phyloP scores from a whole-genome alignment of 1,140 invertebrate species.

The Agrypnia vestita region DNA sequence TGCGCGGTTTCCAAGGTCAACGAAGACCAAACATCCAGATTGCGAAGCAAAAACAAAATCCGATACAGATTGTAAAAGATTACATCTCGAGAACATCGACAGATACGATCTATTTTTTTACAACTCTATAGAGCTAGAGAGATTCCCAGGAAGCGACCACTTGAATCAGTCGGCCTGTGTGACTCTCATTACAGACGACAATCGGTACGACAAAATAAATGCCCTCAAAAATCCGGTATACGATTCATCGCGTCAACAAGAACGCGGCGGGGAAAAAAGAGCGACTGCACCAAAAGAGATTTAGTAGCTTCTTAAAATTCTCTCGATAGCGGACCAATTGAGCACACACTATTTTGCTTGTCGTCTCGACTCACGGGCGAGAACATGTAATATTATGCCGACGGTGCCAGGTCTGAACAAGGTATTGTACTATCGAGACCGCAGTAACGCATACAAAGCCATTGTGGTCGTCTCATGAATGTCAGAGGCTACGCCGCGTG shows the following conservation, averaged over 20 bases:
- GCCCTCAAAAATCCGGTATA: neutral
- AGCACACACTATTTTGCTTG: neutral
- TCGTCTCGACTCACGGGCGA: neutral
- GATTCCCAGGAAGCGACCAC: conserved; percentile 47
- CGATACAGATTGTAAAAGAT: conserved; percentile 18
- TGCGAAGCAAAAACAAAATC: conserved; percentile 18
- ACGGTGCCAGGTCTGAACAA: conserved; percentile 6
- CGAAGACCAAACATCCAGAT: too few relatives aligned
- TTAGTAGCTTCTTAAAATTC: neutral
- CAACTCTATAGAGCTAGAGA: conserved; percentile 10
- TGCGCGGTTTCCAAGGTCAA: too few relatives aligned
- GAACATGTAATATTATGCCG: neutral
- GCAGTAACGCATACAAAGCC: conserved; percentile 22
- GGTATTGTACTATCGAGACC: conserved; percentile 14
- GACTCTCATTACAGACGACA: conserved; percentile 25
- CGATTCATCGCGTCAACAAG: neutral
- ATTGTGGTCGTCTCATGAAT: conserved; percentile 22
- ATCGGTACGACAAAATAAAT: conserved; percentile 9
- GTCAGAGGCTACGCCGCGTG: conserved; percentile 23
- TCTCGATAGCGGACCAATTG: neutral
- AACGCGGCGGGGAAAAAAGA: neutral
- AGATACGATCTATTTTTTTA: neutral
- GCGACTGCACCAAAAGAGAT: conserved; percentile 1
- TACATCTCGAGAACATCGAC: neutral
- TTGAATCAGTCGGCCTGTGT: conserved; percentile 16